These are phyloP conservation scores for Austrofundulus limnaeus DNA, from an alignment of 2,113 vertebrate species.

Conservation along the genomic window DNA sequence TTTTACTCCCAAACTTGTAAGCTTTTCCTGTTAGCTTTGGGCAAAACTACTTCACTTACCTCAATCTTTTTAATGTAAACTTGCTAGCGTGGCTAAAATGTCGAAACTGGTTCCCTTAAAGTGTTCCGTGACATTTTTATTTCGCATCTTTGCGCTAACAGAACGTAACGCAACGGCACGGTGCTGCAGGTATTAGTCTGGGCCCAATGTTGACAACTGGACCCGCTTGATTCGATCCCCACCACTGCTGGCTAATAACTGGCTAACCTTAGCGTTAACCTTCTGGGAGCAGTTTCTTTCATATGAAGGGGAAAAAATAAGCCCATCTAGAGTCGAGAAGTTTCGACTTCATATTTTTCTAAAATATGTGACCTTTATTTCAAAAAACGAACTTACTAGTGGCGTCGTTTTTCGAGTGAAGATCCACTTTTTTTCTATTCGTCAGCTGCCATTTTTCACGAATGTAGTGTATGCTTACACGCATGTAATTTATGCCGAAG, in stretches of 20 bases:
- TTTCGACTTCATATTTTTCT: background rate
- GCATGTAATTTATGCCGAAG: slow-evolving; percentile 67
- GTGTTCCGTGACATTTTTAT: background rate
- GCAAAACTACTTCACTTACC: background rate
- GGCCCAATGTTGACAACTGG: slow-evolving; percentile 71
- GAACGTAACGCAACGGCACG: background rate
- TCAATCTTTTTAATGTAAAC: slow-evolving; percentile 8
- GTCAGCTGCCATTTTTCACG: slow-evolving; percentile 74
- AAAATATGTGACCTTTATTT: background rate
- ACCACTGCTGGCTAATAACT: slow-evolving; percentile 63
- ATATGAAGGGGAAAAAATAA: slow-evolving; percentile 3
- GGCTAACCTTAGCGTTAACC: slow-evolving; percentile 69
- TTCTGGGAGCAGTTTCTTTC: slow-evolving; percentile 38
- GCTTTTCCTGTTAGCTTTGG: background rate
- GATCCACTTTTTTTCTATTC: slow-evolving; percentile 69
- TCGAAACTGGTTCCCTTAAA: background rate
- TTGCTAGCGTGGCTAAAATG: slow-evolving; percentile 26
- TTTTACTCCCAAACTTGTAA: slow-evolving; percentile 1
- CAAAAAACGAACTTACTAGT: slow-evolving; percentile 59
- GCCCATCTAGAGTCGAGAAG: background rate
- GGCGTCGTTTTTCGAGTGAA: slow-evolving; percentile 54
- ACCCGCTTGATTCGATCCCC: slow-evolving; percentile 45
- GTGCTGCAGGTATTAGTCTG: slow-evolving; percentile 38
- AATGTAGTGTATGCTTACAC: slow-evolving; percentile 67
- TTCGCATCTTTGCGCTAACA: background rate